Evolutionary conservation across 2,888 invertebrate genomes (phyloP).

Genomic region (Papilio gigon): DNA sequence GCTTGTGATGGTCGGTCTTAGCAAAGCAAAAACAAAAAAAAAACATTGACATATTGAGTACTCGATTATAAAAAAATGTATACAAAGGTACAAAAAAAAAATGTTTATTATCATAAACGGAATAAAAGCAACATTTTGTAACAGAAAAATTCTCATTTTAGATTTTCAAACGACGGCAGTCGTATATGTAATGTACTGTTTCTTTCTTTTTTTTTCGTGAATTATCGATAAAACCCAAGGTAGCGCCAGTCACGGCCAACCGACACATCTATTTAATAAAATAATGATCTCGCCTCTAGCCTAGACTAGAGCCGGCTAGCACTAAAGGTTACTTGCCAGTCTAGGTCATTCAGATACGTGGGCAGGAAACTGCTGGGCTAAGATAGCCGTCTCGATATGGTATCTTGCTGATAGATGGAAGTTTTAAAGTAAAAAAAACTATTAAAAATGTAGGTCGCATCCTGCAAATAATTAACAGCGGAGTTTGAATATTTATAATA

Average conservation of each 20-base stretch:
- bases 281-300: constrained; percentile 39
- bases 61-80: no score
- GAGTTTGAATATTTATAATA: background rate
- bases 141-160: no score
- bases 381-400: constrained; percentile 37
- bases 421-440: background rate
- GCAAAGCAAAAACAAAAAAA: no score
- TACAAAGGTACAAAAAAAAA: no score
- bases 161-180: background rate
- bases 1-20: no score
- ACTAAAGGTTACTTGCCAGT: constrained; percentile 46
- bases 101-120: no score
- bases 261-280: constrained; percentile 39
- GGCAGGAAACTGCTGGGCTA: constrained; percentile 37
- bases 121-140: no score
- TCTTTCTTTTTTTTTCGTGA: constrained; percentile 46
- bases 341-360: constrained; percentile 46
- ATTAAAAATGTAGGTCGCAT: constrained; percentile 4
- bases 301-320: constrained; percentile 39
- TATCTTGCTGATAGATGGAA: constrained; percentile 13
- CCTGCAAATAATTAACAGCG: background rate
- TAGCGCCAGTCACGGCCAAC: constrained; percentile 46
- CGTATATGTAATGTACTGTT: constrained; percentile 35
- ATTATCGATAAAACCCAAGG: constrained; percentile 50
- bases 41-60: no score